Evolutionary conservation across 1,140 invertebrate species (phyloP), one percentile per base, ranked within the genome.

Genomic region (Atta texana): DNA sequence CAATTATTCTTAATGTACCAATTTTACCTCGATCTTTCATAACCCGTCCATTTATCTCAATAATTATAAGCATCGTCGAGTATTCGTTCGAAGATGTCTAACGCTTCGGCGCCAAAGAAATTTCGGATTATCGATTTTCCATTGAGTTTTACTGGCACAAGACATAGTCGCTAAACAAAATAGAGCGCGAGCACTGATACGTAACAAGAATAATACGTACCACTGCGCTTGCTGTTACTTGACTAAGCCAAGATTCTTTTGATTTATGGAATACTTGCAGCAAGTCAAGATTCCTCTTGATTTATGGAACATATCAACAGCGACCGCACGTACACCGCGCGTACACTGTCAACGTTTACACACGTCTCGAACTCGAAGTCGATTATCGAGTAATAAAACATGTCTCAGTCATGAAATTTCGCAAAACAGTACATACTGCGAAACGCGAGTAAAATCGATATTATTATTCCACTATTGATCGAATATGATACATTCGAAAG

Each of bases 321-420:
- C 53, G 31, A 51, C 66, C 31, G 78, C 78, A 68, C 51, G 78
- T 68, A 68, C 64, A 10, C 21, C 24, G 39, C 55, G 18, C 34
- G 49, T 12, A 53, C 16, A 71, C 8, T 34, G 39, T 18, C 80
- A 28, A 81, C 69, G 18, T 75, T 84, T 84, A 63, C 57, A 61
- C 55, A 72, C 55, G 39, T 84, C 68, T 61, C 8, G 55, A 44
- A 74, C 28, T 16, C 8, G 28, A 75, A 84, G 39, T 74, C 69
- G 39, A 44, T 84, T 84, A 84, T 84, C 39, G 69, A 74, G 39
- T 84, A 84, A 84, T 84, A 84, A 84, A 84, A 84, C 80, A 84
- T 51, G 8, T 63, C n/a, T 80, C 61, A 16, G 16, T 49, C 66
- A 24, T 81, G 66, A 81, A 71, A 81, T 71, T 81, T 81, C 66